Evolutionary conservation across 2,113 vertebrate genomes (phyloP).

Genomic region (Xyliphius kryptos): DNA sequence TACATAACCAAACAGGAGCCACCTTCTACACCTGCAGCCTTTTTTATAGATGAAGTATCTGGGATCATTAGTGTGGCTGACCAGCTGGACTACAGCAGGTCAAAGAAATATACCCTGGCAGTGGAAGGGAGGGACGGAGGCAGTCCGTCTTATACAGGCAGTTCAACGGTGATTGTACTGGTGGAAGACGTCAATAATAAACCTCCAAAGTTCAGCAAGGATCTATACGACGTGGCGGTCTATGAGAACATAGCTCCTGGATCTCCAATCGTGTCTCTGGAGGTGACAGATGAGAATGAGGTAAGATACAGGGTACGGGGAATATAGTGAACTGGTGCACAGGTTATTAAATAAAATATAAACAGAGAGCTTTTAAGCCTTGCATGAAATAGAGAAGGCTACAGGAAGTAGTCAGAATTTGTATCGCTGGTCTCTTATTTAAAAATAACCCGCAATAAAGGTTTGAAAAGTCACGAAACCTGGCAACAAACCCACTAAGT

Average conservation of each 20-base stretch:
- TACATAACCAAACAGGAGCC: constrained; percentile 52
- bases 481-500: too few species aligned
- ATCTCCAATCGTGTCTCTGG: constrained; percentile 55
- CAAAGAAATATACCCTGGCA: constrained; percentile 48
- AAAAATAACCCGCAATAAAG: too few species aligned
- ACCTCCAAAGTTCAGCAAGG: constrained; percentile 62
- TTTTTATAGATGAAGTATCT: constrained; percentile 47
- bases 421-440: too few species aligned
- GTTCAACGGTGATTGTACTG: constrained; percentile 46
- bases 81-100: constrained; percentile 59
- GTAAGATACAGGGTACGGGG: too few species aligned
- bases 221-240: constrained; percentile 50
- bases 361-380: too few species aligned
- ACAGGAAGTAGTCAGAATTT: too few species aligned
- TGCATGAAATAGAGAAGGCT: too few species aligned
- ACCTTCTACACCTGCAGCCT: constrained; percentile 12
- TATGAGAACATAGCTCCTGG: constrained; percentile 63
- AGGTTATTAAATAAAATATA: too few species aligned
- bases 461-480: too few species aligned
- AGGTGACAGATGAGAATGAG: constrained; percentile 64
- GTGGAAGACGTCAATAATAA: constrained; percentile 68
- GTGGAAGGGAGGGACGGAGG: constrained; percentile 65
- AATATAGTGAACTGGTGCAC: too few species aligned
- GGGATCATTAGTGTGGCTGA: constrained; percentile 56
- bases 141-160: constrained; percentile 43